phyloP scores from a whole-genome alignment of 2,797 vertebrate genomes.

The Mus spretus region DNA sequence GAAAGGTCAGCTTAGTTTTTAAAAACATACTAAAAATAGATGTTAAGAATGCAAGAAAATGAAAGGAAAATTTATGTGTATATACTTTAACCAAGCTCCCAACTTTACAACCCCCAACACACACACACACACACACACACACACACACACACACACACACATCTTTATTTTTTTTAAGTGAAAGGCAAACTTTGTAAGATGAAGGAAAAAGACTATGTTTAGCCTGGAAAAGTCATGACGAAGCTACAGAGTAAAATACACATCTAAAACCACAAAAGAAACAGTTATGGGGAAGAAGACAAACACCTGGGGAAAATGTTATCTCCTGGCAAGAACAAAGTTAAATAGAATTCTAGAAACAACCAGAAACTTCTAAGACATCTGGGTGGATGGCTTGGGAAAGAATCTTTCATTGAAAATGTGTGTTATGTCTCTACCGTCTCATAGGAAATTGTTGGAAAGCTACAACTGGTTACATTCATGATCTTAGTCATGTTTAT shows the following conservation, averaged over 20 bases:
- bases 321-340: not conserved
- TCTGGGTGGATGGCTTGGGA: not conserved
- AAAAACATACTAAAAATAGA: slow-evolving; percentile 53
- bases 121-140: not conserved
- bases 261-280: not conserved
- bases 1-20: slow-evolving; percentile 60
- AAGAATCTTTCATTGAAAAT: slow-evolving; percentile 3
- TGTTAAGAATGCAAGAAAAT: slow-evolving; percentile 6
- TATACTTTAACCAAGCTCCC: slow-evolving; percentile 13
- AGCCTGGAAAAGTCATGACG: not conserved
- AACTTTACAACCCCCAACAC: not conserved
- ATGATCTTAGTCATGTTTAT: not conserved
- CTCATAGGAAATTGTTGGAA: not conserved
- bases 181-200: slow-evolving; percentile 53
- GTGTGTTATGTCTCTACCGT: not conserved
- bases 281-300: not conserved
- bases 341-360: not conserved
- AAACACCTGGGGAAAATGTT: not conserved
- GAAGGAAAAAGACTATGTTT: slow-evolving; percentile 6
- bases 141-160: not conserved
- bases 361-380: slow-evolving; percentile 24
- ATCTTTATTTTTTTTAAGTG: not conserved
- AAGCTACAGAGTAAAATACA: not conserved
- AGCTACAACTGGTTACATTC: not conserved
- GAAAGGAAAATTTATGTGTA: slow-evolving; percentile 39